Conservation (phyloP, 2,113 vertebrate genomes). For the Lynx canadensis region DNA sequence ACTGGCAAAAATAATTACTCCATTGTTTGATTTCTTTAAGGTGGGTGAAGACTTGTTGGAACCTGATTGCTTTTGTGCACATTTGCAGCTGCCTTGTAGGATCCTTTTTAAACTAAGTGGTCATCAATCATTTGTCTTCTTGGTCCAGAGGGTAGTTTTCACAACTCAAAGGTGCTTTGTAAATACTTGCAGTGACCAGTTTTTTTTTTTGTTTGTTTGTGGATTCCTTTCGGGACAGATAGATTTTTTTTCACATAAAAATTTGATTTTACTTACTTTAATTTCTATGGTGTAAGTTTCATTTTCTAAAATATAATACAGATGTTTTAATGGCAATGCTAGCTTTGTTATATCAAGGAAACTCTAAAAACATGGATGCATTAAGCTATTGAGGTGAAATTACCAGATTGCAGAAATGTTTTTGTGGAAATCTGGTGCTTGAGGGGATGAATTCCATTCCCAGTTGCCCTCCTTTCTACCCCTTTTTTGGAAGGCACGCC, state of each 20-base stretch:
- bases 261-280: conserved; percentile 27
- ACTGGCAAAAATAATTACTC: conserved; percentile 16
- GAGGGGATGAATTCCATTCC: neutral
- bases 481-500: neutral
- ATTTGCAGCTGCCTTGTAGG: neutral
- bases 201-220: neutral
- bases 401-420: neutral
- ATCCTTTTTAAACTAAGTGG: neutral
- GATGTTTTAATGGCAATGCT: neutral
- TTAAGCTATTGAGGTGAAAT: neutral
- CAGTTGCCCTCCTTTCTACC: neutral
- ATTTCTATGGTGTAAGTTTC: neutral
- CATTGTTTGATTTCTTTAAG: conserved; percentile 49
- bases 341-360: neutral
- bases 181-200: conserved; percentile 34
- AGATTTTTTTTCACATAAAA: conserved; percentile 16
- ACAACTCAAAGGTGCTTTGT: conserved; percentile 27
- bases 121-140: conserved; percentile 25
- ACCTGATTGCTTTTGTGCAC: neutral
- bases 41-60: conserved; percentile 23
- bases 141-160: conserved; percentile 31
- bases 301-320: conserved; percentile 7
- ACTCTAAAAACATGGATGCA: neutral
- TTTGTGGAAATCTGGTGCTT: neutral
- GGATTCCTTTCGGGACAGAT: neutral